These are phyloP conservation scores for Drosophila buzzatii DNA, from an alignment of 2,888 invertebrate species.

Conservation along the genomic window DNA sequence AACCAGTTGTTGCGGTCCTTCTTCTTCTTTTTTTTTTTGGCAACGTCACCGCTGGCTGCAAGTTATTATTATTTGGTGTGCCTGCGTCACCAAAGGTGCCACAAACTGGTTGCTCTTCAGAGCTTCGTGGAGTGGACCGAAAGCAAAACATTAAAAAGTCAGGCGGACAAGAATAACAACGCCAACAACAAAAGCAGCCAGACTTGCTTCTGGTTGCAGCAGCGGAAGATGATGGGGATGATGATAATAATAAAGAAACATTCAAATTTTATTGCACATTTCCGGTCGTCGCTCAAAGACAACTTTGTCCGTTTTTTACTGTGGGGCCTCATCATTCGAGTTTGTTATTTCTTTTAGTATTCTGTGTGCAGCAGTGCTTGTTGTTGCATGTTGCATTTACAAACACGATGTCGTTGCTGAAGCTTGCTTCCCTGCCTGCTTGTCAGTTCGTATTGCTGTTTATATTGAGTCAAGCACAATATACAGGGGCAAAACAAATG, in stretches of 20 bases:
- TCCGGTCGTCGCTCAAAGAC: constrained; percentile 72
- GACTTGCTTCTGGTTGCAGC: constrained; percentile 59
- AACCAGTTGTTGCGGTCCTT: constrained; percentile 67
- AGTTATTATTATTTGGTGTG: constrained; percentile 70
- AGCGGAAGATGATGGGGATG: constrained; percentile 78
- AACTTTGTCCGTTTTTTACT: constrained; percentile 35
- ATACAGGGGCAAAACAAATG: constrained; percentile 39
- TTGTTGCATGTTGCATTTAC: constrained; percentile 31
- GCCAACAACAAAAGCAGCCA: constrained; percentile 42
- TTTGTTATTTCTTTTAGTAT: constrained; percentile 34
- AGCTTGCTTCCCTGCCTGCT: constrained; percentile 27
- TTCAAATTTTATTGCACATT: constrained; percentile 83
- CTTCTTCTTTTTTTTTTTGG: constrained; percentile 65
- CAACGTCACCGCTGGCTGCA: constrained; percentile 72
- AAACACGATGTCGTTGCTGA: constrained; percentile 10
- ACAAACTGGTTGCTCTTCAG: constrained; percentile 52
- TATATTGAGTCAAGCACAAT: constrained; percentile 36
- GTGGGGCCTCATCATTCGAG: constrained; percentile 38
- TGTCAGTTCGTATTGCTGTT: constrained; percentile 34
- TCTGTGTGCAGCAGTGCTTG: constrained; percentile 43
- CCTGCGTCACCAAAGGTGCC: constrained; percentile 69
- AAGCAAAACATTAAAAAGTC: constrained; percentile 46
- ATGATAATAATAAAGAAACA: constrained; percentile 83
- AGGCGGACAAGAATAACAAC: constrained; percentile 43
- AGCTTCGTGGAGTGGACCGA: constrained; percentile 36